Base-by-base conservation (phyloP, 2,888 invertebrate genomes). In the Syrista parreyssii region DNA sequence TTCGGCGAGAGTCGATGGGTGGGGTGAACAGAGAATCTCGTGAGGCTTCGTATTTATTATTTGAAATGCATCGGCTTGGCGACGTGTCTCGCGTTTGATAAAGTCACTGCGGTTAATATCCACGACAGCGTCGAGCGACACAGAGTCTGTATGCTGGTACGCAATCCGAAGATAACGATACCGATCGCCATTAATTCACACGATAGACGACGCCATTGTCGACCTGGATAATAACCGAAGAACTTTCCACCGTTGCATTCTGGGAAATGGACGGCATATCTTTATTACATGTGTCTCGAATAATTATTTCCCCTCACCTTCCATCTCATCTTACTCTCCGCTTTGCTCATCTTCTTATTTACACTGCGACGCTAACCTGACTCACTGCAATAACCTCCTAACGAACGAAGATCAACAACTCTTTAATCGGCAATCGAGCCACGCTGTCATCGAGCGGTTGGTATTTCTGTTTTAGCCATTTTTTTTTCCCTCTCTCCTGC, bases 1-100 rank as follows among this genome's bases (percentile, higher is more conserved):
- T 32, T 68, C 75, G 75, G 32, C 68, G 36, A 36, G 71, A 30
- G 15, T 32, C 75, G 71, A 71, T 71, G 71, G 31, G 71, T 71
- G 71, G 71, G 71, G 71, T 12, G 32, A 33, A 33, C 71, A 23
- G 55, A 55, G 71, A 71, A 71, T 71, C 71, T 71, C 71, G 71
- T 33, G 71, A 12, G 71, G 71, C 32, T 11, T 71, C 71, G 71
- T 55, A 33, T 71, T 31, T 71, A 71, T 71, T 71, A 71, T 74
- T 33, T 34, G 74, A 12, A 33, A 74, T 74, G 74, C 74, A 74
- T 74, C 74, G 74, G 74, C 23, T 31, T 31, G 71, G 12, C 71
- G 30, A 71, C 71, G 71, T 31, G 31, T 33, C 31, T 31, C 71
- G 71, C 55, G 71, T 33, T 71, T 30, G 71, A 71, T 71, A 71